A percentile compares a stretch with the other conserved stretches of the same genome.
Conservation (phyloP, 1,140 invertebrate species). For the Drosophila pectinifera region DNA sequence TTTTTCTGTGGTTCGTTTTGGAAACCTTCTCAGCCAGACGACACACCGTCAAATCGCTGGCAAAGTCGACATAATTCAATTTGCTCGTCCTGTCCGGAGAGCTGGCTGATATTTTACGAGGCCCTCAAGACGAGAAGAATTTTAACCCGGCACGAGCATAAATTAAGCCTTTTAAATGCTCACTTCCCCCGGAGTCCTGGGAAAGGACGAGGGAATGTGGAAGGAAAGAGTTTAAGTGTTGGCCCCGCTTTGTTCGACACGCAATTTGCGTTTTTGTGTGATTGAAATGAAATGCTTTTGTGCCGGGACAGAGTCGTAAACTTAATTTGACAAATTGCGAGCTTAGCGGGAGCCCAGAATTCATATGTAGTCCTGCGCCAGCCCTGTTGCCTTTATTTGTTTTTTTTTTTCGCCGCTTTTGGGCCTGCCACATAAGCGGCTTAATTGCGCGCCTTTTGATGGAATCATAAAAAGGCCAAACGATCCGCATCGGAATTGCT, state of each 20-base stretch:
- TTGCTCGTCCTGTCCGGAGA: constrained; percentile 19
- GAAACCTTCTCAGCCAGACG: constrained; percentile 34
- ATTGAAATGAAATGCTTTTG: constrained; percentile 65
- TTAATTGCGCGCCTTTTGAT: constrained; percentile 76
- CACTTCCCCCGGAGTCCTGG: not conserved
- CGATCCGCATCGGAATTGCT: constrained; percentile 52
- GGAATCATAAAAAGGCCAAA: constrained; percentile 54
- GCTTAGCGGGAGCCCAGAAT: constrained; percentile 42
- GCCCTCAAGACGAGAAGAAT: constrained; percentile 8
- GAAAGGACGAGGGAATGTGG: no score
- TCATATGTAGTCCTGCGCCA: constrained; percentile 17
- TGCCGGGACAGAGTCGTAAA: constrained; percentile 58
- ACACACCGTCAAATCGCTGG: constrained; percentile 43
- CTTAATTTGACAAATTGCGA: constrained; percentile 74
- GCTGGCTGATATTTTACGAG: constrained; percentile 40
- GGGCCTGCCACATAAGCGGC: constrained; percentile 56
- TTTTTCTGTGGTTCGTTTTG: constrained; percentile 1
- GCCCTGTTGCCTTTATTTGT: constrained; percentile 2
- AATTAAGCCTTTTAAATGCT: constrained; percentile 54
- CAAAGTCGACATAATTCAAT: constrained; percentile 55
- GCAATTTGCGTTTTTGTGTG: constrained; percentile 61
- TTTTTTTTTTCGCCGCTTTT: constrained; percentile 15
- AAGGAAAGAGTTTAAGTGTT: constrained; percentile 31
- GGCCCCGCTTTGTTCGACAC: constrained; percentile 55
- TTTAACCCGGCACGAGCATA: constrained; percentile 23